Conservation (phyloP, 2,113 vertebrate species). For the Xyliphius kryptos region DNA sequence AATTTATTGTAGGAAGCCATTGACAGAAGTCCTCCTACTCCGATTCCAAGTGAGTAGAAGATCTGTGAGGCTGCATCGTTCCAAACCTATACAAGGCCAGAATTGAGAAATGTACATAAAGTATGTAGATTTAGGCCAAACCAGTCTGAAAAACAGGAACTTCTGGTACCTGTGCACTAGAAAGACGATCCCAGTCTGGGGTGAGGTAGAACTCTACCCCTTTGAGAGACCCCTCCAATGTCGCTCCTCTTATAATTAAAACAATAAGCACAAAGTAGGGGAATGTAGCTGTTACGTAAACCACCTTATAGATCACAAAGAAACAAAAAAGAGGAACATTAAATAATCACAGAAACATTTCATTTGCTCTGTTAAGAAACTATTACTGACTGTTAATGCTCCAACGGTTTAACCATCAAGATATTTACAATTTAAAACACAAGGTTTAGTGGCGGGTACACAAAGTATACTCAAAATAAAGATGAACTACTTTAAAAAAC, state of each 20-base stretch:
- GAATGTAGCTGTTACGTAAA: conserved; percentile 72
- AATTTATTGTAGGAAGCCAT: conserved; percentile 79
- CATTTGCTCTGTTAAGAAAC: no score
- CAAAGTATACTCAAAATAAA: no score
- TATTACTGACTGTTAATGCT: no score
- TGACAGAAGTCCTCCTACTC: conserved; percentile 71
- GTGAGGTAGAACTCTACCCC: conserved; percentile 69
- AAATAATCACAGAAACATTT: no score
- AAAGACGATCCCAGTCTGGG: conserved; percentile 64
- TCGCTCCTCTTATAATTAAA: conserved; percentile 62
- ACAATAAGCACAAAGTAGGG: conserved; percentile 70
- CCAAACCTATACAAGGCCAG: conserved; percentile 64
- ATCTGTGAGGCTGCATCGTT: conserved; percentile 77
- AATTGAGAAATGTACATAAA: no score
- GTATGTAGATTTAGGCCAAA: no score
- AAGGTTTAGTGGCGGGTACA: no score
- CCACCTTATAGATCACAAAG: conserved; percentile 54
- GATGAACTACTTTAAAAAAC: no score
- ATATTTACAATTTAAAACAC: no score
- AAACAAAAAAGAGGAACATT: neutral
- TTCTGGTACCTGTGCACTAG: conserved; percentile 64
- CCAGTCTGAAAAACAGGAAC: neutral
- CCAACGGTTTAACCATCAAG: no score
- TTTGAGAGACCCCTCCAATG: conserved; percentile 65
- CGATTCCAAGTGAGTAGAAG: conserved; percentile 75